Evolutionary conservation across 2,888 invertebrate genomes (phyloP), one percentile per base, ranked within the genome.

Genomic region (Drosophila rubida): DNA sequence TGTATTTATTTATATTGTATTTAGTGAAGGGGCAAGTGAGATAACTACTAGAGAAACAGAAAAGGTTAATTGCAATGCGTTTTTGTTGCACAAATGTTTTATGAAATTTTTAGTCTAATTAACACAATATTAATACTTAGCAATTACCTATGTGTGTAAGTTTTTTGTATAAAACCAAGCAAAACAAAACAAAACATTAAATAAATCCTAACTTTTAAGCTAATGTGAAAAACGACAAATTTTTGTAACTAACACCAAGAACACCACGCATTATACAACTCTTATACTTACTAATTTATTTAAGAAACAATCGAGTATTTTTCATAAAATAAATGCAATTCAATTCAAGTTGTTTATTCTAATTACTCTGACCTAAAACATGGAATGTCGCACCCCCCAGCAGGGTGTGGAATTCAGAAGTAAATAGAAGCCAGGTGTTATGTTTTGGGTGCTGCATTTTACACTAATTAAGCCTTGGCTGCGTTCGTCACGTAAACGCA

Each of bases 181-280:
- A 35, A 35, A 32, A 32, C 13, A 35, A 37, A 37, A 14, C 35
- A 37, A 37, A 66, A 46, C 41, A 37, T 42, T 16, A 69, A 84
- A 59, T 72, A 80, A 74, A 69, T 72, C 46, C 37, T 66, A 69
- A 59, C 35, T 41, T 53, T 41, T 53, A 64, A 80, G 63, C 68
- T 54, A 59, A 69, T 51, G 27, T 35, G 37, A 45, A 55, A 71
- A 83, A 61, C 62, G 53, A 84, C 75, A 75, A 73, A 62, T 65
- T 68, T 68, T 69, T 88, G 83, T 82, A 87, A 90, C 86, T 90
- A 90, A 88, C 89, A 89, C 88, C 89, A 90, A 88, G 76, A 79
- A 75, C 63, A 69, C 54, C 64, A 69, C 54, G 50, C 61, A 73
- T 83, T 84, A 60, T 69, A 69, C 25, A 51, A 57, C 48, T 60